Conservation (phyloP, 2,797 vertebrate genomes). For the Sebastes minor region DNA sequence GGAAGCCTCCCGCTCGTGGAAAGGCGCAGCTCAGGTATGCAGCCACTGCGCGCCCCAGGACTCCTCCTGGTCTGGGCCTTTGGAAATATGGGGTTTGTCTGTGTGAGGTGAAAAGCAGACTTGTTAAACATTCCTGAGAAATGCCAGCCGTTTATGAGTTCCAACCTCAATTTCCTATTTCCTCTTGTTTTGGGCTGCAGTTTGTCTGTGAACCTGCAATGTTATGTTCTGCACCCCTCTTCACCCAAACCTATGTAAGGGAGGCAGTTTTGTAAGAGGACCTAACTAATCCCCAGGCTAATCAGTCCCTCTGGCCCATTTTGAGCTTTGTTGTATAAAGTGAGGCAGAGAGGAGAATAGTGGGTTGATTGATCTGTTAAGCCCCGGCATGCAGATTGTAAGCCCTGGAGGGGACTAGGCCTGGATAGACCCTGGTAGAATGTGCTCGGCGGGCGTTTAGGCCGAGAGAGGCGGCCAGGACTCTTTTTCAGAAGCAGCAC, state of each 20-base stretch:
- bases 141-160: constrained; percentile 48
- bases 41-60: constrained; percentile 26
- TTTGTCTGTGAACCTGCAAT: constrained; percentile 40
- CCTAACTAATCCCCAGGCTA: constrained; percentile 60
- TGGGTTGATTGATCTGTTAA: constrained; percentile 68
- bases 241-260: constrained; percentile 5
- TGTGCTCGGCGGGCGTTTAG: constrained; percentile 35
- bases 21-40: constrained; percentile 93
- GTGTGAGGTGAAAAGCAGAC: constrained; percentile 45
- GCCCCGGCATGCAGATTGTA: constrained; percentile 50
- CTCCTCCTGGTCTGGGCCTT: constrained; percentile 31
- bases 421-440: constrained; percentile 51
- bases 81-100: constrained; percentile 40
- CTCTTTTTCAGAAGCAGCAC: constrained; percentile 15
- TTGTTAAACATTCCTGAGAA: constrained; percentile 59
- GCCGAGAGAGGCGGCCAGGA: not conserved
- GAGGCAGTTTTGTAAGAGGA: constrained; percentile 53
- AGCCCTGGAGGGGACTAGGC: constrained; percentile 33
- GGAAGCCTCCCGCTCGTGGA: constrained; percentile 94
- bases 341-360: constrained; percentile 55
- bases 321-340: constrained; percentile 56
- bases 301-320: constrained; percentile 57
- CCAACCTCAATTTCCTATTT: constrained; percentile 60
- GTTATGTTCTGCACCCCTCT: constrained; percentile 7
- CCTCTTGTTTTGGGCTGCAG: constrained; percentile 13